Evolutionary conservation across 1,140 invertebrate species (phyloP).

Genomic region (Cyphomyrmex costatus): DNA sequence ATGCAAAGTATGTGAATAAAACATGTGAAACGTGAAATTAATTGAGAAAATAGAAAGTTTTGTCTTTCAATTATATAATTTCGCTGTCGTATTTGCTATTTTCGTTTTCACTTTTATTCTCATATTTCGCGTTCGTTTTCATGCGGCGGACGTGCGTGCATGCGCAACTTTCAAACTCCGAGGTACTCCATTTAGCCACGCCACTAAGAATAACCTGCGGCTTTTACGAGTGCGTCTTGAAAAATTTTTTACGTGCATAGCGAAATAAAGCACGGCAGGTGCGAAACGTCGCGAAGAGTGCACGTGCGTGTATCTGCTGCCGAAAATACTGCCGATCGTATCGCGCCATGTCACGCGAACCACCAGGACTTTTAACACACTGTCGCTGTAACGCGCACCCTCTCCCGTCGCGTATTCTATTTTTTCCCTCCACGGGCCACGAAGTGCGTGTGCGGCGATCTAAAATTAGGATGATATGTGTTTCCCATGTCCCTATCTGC

Average conservation of each 20-base stretch:
- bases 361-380: slow-evolving; percentile 68
- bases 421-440: slow-evolving; percentile 33
- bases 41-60: not conserved
- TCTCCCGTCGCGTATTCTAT: not conserved
- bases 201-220: slow-evolving; percentile 20
- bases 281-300: slow-evolving; percentile 27
- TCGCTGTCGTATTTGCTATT: not conserved
- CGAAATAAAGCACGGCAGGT: slow-evolving; percentile 41
- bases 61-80: not conserved
- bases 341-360: slow-evolving; percentile 69
- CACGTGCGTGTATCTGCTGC: slow-evolving; percentile 40
- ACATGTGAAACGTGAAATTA: slow-evolving; percentile 5
- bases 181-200: slow-evolving; percentile 13
- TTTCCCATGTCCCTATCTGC: slow-evolving; percentile 56
- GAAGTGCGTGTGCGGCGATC: not conserved
- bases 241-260: slow-evolving; percentile 54
- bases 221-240: slow-evolving; percentile 17
- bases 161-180: slow-evolving; percentile 4
- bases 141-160: not conserved
- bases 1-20: slow-evolving; percentile 6
- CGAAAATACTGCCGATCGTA: slow-evolving; percentile 69
- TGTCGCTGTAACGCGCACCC: slow-evolving; percentile 12
- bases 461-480: slow-evolving; percentile 64
- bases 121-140: slow-evolving; percentile 48
- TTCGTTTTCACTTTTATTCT: slow-evolving; percentile 50